A percentile compares a stretch with the other conserved stretches of the same genome.
These are phyloP conservation scores for Myotis pilosus DNA, from an alignment of 2,797 vertebrate species.

Conservation along the genomic window DNA sequence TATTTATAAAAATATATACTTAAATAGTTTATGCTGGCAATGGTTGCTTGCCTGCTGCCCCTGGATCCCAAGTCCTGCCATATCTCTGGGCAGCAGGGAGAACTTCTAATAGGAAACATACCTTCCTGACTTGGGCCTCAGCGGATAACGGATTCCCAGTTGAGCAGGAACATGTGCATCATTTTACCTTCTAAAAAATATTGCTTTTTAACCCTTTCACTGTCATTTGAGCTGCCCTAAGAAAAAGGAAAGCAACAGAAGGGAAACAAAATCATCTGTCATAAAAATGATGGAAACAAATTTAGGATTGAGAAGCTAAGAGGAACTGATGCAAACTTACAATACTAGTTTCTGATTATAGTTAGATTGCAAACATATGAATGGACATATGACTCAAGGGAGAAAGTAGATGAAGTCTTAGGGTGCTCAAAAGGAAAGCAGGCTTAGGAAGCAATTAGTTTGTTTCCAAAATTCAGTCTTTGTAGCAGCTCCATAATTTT, in stretches of 20 bases:
- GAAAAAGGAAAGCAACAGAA: neutral
- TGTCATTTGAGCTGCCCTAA: neutral
- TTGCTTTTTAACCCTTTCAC: slow-evolving; percentile 2
- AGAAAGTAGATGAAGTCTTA: neutral
- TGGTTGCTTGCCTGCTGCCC: neutral
- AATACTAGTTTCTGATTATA: neutral
- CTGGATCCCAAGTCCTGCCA: neutral
- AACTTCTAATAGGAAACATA: neutral
- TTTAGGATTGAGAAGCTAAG: neutral
- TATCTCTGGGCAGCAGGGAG: neutral
- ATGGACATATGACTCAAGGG: neutral
- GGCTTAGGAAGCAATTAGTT: neutral
- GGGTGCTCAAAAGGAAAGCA: neutral
- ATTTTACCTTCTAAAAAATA: neutral
- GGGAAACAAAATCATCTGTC: neutral
- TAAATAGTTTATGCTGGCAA: neutral
- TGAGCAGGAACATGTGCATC: neutral
- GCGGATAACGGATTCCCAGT: neutral
- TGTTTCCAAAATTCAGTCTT: neutral
- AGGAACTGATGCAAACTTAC: neutral
- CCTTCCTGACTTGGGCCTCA: neutral
- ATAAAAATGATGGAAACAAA: neutral
- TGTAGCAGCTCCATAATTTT: neutral
- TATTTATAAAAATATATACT: too few species aligned
- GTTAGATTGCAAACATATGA: neutral